A percentile compares a stretch with the other conserved stretches of the same genome.
Evolutionary conservation across 2,888 invertebrate genomes (phyloP).

Genomic region (Creontiades dilutus): DNA sequence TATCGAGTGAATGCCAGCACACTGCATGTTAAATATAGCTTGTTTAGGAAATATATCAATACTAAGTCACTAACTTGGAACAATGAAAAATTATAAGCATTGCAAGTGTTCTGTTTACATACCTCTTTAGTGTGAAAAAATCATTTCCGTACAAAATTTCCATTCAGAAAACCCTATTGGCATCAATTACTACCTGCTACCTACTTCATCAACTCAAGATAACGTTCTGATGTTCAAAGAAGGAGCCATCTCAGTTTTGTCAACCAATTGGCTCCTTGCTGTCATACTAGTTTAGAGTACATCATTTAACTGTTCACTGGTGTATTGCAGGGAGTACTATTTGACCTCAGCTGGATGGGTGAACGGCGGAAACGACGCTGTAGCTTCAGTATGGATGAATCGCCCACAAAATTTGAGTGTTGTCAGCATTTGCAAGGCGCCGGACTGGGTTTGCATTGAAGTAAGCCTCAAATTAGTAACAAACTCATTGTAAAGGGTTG

Average conservation of each 20-base stretch:
- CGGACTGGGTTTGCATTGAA: slow-evolving; percentile 89
- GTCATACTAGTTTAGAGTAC: neutral
- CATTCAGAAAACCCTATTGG: neutral
- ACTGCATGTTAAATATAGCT: slow-evolving; percentile 25
- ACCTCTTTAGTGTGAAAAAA: too few species aligned
- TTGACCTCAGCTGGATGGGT: slow-evolving; percentile 95
- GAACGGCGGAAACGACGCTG: slow-evolving; percentile 86
- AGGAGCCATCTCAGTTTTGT: neutral
- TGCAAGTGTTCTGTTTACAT: too few species aligned
- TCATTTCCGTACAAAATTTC: too few species aligned
- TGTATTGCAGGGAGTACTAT: slow-evolving; percentile 88
- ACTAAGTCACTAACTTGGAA: too few species aligned
- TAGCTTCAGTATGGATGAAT: slow-evolving; percentile 95
- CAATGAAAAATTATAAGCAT: too few species aligned
- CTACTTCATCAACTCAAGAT: neutral
- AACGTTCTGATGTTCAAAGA: neutral
- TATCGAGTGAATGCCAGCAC: slow-evolving; percentile 43
- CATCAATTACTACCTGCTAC: too few species aligned
- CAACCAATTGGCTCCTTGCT: neutral
- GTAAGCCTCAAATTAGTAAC: slow-evolving; percentile 79
- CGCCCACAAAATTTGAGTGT: slow-evolving; percentile 94
- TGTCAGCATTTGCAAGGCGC: slow-evolving; percentile 90
- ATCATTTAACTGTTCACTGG: neutral
- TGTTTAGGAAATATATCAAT: neutral
- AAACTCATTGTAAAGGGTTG: neutral